A percentile compares a stretch with the other conserved stretches of the same genome.
Conservation (phyloP, 2,797 vertebrate species). For the Rhynchotus rufescens region DNA sequence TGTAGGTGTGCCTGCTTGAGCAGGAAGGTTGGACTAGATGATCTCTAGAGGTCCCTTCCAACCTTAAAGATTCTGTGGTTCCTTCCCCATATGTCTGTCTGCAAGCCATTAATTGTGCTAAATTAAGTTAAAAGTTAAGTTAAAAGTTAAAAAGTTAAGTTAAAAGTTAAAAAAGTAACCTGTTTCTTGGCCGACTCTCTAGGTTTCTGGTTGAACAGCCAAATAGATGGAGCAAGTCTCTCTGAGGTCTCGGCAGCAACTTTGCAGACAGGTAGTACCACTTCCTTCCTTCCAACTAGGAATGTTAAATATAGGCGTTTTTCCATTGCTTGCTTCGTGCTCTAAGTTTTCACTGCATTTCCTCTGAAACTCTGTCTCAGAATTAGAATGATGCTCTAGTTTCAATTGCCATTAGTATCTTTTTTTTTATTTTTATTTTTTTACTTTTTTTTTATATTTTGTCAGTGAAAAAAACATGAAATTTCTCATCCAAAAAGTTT, state of each 20-base stretch:
- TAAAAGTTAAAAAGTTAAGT: too few species aligned
- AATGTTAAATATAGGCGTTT: background rate
- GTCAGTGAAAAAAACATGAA: conserved; percentile 6
- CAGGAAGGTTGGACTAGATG: too few species aligned
- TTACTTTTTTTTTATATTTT: background rate
- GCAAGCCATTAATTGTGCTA: background rate
- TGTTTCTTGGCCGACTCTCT: background rate
- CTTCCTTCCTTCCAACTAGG: background rate
- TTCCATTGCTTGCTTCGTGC: conserved; percentile 5
- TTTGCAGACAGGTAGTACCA: background rate
- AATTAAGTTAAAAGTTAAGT: too few species aligned
- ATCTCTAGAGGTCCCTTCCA: too few species aligned
- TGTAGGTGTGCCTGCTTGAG: too few species aligned
- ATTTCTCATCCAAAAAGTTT: conserved; percentile 41
- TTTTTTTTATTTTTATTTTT: background rate
- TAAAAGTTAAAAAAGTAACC: background rate
- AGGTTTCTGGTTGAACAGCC: background rate
- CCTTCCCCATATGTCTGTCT: background rate
- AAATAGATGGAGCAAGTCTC: background rate
- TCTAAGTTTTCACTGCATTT: conserved; percentile 6
- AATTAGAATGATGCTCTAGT: background rate
- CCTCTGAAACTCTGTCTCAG: conserved; percentile 55
- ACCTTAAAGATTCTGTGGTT: too few species aligned
- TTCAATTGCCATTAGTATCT: conserved; percentile 42
- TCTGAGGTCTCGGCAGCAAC: too few species aligned